A percentile compares a stretch with the other conserved stretches of the same genome.
phyloP scores from a whole-genome alignment of 1,140 invertebrate species.

The Colletes gigas region DNA sequence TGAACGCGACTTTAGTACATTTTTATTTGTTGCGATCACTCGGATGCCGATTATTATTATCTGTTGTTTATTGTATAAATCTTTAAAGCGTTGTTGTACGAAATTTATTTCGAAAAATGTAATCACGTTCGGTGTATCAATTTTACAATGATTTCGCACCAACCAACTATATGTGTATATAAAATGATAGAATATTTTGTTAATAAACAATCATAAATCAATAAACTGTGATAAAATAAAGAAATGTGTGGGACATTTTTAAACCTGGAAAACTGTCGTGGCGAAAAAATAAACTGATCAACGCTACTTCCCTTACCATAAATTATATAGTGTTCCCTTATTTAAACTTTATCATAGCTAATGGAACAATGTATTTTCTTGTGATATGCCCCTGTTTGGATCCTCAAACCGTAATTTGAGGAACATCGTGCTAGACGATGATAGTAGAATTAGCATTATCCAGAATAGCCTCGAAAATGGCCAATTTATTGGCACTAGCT shows the following conservation, averaged over 20 bases:
- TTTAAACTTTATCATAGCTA: no score
- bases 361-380: no score
- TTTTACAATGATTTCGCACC: slow-evolving; percentile 48
- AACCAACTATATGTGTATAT: slow-evolving; percentile 59
- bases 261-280: no score
- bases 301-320: no score
- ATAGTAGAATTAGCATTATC: no score
- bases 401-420: no score
- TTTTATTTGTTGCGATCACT: background rate
- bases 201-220: slow-evolving; percentile 66
- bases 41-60: background rate
- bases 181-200: slow-evolving; percentile 71
- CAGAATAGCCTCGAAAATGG: no score
- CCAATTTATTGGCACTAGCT: no score
- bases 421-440: no score
- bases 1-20: background rate
- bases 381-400: no score
- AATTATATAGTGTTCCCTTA: no score
- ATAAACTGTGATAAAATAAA: slow-evolving; percentile 67
- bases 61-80: slow-evolving; percentile 21
- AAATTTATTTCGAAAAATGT: slow-evolving; percentile 3
- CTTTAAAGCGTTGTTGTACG: background rate
- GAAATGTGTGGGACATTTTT: background rate
- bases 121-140: slow-evolving; percentile 16
- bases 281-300: no score